These are phyloP conservation scores for Lutjanus erythropterus DNA, from an alignment of 2,113 vertebrate genomes.

Conservation along the genomic window DNA sequence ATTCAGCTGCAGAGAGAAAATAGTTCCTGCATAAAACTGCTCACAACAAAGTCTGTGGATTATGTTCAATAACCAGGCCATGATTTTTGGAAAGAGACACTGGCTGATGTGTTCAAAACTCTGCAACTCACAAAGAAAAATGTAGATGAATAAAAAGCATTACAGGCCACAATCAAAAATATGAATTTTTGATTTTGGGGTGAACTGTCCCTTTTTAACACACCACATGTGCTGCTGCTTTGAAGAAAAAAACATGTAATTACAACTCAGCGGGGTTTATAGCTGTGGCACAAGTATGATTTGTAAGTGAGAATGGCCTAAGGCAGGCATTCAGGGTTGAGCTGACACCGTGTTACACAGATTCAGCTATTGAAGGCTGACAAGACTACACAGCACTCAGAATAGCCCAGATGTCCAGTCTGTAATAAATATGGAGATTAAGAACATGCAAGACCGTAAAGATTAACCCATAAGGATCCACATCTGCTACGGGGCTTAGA, in stretches of 20 bases:
- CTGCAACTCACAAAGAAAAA: no score
- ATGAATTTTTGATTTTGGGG: no score
- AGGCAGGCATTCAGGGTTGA: neutral
- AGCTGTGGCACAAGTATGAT: neutral
- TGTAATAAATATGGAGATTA: slow-evolving; percentile 49
- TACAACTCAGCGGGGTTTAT: slow-evolving; percentile 47
- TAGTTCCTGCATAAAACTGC: no score
- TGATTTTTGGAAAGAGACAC: no score
- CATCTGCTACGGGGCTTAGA: slow-evolving; percentile 59
- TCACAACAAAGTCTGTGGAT: no score
- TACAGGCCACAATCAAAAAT: no score
- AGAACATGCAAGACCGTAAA: slow-evolving; percentile 48
- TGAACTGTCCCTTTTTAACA: no score
- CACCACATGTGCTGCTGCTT: slow-evolving; percentile 36
- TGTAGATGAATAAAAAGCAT: no score
- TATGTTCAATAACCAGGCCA: no score
- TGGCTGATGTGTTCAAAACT: no score
- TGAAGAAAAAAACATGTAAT: slow-evolving; percentile 51
- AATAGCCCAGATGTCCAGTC: slow-evolving; percentile 50
- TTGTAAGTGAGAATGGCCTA: neutral
- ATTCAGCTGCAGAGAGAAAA: no score
- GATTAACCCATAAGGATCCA: slow-evolving; percentile 60
- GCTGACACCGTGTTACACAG: neutral
- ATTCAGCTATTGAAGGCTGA: neutral
- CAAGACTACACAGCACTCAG: neutral